These are phyloP conservation scores for Poliocrania exsul DNA, from an alignment of 2,797 vertebrate genomes.

Conservation along the genomic window DNA sequence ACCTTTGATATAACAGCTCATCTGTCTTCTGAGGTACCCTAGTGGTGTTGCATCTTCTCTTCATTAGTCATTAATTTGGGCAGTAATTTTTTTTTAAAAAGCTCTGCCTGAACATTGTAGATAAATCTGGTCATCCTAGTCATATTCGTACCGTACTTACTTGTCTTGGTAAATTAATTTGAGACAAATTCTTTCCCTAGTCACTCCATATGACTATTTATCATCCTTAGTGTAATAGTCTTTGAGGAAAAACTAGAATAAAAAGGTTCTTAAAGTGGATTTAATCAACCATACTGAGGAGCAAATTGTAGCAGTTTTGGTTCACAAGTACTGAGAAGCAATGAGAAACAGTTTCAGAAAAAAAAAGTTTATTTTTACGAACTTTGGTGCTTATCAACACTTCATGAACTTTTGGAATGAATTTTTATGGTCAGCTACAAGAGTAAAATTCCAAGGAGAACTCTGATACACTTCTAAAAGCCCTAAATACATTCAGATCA, in stretches of 20 bases:
- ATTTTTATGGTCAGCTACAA: conserved; percentile 2
- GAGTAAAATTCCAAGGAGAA: neutral
- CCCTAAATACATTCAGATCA: neutral
- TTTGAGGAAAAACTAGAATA: neutral
- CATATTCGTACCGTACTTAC: neutral
- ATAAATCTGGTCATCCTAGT: neutral
- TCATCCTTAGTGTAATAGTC: neutral
- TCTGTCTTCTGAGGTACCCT: neutral
- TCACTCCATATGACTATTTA: neutral
- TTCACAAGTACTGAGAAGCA: neutral
- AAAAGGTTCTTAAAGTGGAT: neutral
- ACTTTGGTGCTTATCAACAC: neutral
- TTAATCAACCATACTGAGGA: neutral
- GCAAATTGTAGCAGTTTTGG: neutral
- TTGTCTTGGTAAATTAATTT: neutral
- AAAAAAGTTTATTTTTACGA: conserved; percentile 2
- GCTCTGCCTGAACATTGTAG: neutral
- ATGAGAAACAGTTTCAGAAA: neutral
- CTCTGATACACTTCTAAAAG: neutral
- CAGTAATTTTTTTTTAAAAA: neutral
- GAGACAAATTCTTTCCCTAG: neutral
- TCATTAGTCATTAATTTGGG: neutral
- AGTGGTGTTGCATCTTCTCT: neutral
- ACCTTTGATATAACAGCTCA: neutral
- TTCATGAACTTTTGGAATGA: conserved; percentile 1